Conservation (phyloP, 1,140 invertebrate species). For the Sipha flava region DNA sequence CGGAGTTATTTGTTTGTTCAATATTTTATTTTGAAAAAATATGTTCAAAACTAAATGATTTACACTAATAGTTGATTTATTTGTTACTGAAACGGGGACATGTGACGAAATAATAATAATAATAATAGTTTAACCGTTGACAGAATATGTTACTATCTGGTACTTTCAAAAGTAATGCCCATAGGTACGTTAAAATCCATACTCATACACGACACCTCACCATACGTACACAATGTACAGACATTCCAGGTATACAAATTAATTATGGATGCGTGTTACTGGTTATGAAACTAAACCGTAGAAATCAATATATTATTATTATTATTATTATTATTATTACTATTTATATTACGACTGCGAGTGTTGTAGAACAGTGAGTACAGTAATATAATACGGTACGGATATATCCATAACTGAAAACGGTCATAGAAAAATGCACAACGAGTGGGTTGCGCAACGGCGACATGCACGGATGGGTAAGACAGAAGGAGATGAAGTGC, state of each 20-base stretch:
- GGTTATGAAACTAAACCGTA: slow-evolving; percentile 1
- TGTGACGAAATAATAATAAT: background rate
- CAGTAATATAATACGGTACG: background rate
- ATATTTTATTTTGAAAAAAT: background rate
- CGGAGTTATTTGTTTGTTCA: background rate
- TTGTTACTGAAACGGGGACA: no score
- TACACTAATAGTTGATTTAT: no score
- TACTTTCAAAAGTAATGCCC: background rate
- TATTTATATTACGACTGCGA: no score
- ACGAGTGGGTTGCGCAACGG: background rate
- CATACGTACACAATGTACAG: no score
- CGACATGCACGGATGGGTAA: background rate
- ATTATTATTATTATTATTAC: background rate
- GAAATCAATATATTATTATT: background rate
- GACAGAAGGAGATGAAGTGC: background rate
- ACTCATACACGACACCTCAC: background rate
- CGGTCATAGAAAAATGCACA: background rate
- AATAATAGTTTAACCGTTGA: background rate
- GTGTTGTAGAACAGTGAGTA: background rate
- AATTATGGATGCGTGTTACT: background rate
- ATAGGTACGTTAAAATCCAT: background rate
- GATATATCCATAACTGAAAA: background rate
- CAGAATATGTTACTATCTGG: background rate
- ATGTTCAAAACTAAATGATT: no score
- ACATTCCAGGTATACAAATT: background rate